Evolutionary conservation across 2,113 vertebrate species (phyloP).

Genomic region (Pelmatolapia mariae): DNA sequence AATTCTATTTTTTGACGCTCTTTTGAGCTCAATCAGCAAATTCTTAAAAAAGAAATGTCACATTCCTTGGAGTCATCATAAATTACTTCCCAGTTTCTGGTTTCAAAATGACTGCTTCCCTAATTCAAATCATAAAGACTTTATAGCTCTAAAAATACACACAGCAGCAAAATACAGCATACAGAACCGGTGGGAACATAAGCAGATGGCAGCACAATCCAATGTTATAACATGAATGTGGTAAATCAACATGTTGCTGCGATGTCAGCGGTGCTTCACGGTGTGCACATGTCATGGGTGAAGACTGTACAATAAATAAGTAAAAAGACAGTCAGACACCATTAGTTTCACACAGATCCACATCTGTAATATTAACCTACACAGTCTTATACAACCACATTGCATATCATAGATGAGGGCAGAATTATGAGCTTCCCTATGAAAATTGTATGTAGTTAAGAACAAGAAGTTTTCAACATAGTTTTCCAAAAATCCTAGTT

Average conservation of each 20-base stretch:
- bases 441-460: neutral
- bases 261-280: neutral
- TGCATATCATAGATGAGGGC: neutral
- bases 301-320: neutral
- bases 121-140: neutral
- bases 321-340: neutral
- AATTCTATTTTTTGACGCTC: neutral
- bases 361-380: neutral
- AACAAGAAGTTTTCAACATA: neutral
- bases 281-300: neutral
- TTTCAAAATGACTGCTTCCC: neutral
- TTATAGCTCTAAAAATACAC: neutral
- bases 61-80: neutral
- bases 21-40: neutral
- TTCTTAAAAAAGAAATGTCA: neutral
- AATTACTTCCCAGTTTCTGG: slow-evolving; percentile 12
- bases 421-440: neutral
- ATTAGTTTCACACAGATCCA: neutral
- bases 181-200: neutral
- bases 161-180: neutral
- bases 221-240: neutral
- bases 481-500: neutral
- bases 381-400: neutral
- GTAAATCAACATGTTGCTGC: neutral
- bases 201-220: neutral